Evolutionary conservation across 2,888 invertebrate species (phyloP).

Genomic region (Horisme vitalbata): DNA sequence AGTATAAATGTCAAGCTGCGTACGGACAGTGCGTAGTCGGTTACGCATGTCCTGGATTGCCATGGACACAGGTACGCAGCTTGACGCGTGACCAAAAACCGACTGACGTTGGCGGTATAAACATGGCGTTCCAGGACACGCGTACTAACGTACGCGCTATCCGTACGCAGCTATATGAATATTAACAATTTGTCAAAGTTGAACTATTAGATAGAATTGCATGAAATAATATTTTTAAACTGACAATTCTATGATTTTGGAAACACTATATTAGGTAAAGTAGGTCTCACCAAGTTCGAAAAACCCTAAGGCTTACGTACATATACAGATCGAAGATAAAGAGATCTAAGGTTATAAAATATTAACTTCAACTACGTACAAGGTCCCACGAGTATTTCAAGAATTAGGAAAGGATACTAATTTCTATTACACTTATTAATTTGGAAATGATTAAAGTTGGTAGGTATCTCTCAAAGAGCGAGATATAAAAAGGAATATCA

Average conservation of each 20-base stretch:
- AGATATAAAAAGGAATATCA: not conserved
- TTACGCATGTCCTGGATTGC: too few relatives aligned
- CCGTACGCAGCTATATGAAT: too few relatives aligned
- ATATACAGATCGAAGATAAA: slow-evolving; percentile 13
- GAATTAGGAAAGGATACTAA: slow-evolving; percentile 45
- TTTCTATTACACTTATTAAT: slow-evolving; percentile 2
- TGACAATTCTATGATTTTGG: slow-evolving; percentile 23
- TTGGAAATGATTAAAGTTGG: not conserved
- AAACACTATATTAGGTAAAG: slow-evolving; percentile 13
- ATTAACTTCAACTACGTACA: slow-evolving; percentile 54
- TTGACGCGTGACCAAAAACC: too few relatives aligned
- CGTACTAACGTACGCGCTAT: too few relatives aligned
- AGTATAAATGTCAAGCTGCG: too few relatives aligned
- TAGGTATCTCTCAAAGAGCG: slow-evolving; percentile 7
- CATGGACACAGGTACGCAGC: too few relatives aligned
- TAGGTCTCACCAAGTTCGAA: slow-evolving; percentile 14
- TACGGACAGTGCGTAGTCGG: too few relatives aligned
- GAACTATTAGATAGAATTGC: too few relatives aligned
- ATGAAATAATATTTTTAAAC: slow-evolving; percentile 23
- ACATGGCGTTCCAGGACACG: too few relatives aligned
- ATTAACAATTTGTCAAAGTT: too few relatives aligned
- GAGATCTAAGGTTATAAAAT: slow-evolving; percentile 50
- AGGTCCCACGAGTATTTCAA: slow-evolving; percentile 75
- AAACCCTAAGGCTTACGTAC: slow-evolving; percentile 5
- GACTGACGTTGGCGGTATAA: too few relatives aligned